These are phyloP conservation scores for Porites evermanni DNA, from an alignment of 92 coral and sea anemone species.

Conservation along the genomic window DNA sequence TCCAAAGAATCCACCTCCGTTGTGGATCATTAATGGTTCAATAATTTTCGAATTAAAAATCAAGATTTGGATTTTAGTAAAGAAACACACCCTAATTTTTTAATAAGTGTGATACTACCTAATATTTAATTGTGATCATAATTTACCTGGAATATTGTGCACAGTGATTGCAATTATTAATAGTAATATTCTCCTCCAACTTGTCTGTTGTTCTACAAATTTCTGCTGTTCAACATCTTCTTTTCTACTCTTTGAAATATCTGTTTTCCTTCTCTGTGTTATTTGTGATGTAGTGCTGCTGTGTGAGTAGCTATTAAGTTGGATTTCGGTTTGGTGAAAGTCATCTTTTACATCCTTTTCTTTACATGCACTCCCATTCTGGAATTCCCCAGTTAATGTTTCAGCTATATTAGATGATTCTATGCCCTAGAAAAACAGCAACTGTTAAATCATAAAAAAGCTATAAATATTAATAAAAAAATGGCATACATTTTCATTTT, in stretches of 20 bases:
- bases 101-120: too few species aligned
- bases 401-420: constrained; percentile 68
- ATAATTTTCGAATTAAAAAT: too few species aligned
- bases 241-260: constrained; percentile 1
- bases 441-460: neutral
- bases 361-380: constrained; percentile 26
- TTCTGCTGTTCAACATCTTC: constrained; percentile 34
- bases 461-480: constrained; percentile 40
- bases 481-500: neutral
- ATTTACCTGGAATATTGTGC: constrained; percentile 96
- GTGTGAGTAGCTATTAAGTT: constrained; percentile 12
- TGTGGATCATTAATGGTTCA: too few species aligned
- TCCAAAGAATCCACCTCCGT: too few species aligned
- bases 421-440: constrained; percentile 55
- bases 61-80: too few species aligned
- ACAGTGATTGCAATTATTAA: constrained; percentile 96
- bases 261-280: constrained; percentile 48
- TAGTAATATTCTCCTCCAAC: constrained; percentile 91
- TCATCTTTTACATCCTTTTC: constrained; percentile 29
- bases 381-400: constrained; percentile 22
- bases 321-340: constrained; percentile 32
- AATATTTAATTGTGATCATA: too few species aligned
- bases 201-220: constrained; percentile 43
- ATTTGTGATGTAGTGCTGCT: constrained; percentile 13
- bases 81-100: too few species aligned